Conservation (phyloP, 2,797 vertebrate genomes). For the Hafferia zeledoni region DNA sequence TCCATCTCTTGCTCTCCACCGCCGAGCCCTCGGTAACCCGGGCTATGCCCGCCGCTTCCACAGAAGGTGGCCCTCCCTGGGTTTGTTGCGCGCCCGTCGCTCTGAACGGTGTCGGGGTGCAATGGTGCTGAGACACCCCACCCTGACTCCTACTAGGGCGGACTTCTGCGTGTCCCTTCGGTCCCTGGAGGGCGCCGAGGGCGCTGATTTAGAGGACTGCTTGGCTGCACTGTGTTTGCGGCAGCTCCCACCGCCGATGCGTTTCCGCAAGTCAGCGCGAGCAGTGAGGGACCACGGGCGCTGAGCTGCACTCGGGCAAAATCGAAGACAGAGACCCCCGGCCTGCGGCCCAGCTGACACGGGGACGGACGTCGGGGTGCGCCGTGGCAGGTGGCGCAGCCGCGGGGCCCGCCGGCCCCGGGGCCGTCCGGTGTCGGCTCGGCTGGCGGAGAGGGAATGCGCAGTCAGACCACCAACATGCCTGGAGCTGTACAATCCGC, state of each 20-base stretch:
- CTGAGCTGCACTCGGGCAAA: background rate
- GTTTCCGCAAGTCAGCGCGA: accelerated
- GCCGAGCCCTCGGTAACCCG: too few species aligned
- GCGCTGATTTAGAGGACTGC: too few species aligned
- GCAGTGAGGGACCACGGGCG: background rate
- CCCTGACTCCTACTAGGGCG: background rate
- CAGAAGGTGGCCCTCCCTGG: background rate
- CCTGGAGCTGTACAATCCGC: constrained; percentile 71
- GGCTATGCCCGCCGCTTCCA: background rate
- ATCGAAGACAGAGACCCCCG: background rate
- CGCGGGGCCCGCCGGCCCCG: background rate
- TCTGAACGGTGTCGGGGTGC: background rate
- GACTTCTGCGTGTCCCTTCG: background rate
- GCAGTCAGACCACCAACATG: constrained; percentile 80
- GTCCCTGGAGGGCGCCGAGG: background rate
- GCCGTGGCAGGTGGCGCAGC: background rate
- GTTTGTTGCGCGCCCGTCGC: background rate
- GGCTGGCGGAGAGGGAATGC: background rate
- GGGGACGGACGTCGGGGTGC: background rate
- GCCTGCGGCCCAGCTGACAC: background rate
- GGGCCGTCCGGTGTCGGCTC: background rate
- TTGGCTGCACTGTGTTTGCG: background rate
- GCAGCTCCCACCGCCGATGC: background rate
- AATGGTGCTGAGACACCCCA: background rate
- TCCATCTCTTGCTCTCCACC: background rate